Evolutionary conservation across 2,888 invertebrate species (phyloP), one percentile per base, ranked within the genome.

Genomic region (Rotaria magnacalcarata): DNA sequence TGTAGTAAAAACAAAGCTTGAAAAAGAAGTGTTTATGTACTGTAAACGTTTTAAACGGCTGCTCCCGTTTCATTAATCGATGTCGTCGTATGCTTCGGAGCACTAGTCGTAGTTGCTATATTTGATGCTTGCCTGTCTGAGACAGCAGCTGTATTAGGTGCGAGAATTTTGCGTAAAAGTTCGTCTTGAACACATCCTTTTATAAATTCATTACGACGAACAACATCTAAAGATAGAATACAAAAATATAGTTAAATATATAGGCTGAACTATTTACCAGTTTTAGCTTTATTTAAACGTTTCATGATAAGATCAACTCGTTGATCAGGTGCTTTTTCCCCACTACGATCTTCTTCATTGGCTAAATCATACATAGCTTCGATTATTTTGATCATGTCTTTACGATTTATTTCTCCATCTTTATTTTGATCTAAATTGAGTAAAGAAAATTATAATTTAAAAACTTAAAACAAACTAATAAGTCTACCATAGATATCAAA

Each of bases 401-500:
- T 80, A 24, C 80, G 80, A 80, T 80, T 80, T 47, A 80, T 80
- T 80, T n/a, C 7, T 43, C 80, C 80, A n/a, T 80, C 80, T 80
- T 80, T 80, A 80, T 80, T 80, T 47, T 80, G 80, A 80, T 80
- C 80, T 80, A 24, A 47, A 47, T 41, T 34, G 2, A 47, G 21
- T 14, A 47, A 80, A 14, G 10, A 7, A 47, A 47, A 47, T 19
- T 11, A 41, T 14, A n/a, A 47, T 52, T 11, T 16, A 10, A 14
- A 24, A 14, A 41, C 0, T 16, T 0, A 75, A 8, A 8, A 21
- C 4, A 24, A 19, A 8, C 21, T 16, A 47, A 16, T 3, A 5
- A 24, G n/a, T 88, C 98, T 93, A 92, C 98, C 98, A 92, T 98
- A 98, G 97, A 98, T 97, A 89, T 95, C 96, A 93, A 98, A 98